Conservation (phyloP, 2,113 vertebrate species). For the Odontesthes bonariensis region DNA sequence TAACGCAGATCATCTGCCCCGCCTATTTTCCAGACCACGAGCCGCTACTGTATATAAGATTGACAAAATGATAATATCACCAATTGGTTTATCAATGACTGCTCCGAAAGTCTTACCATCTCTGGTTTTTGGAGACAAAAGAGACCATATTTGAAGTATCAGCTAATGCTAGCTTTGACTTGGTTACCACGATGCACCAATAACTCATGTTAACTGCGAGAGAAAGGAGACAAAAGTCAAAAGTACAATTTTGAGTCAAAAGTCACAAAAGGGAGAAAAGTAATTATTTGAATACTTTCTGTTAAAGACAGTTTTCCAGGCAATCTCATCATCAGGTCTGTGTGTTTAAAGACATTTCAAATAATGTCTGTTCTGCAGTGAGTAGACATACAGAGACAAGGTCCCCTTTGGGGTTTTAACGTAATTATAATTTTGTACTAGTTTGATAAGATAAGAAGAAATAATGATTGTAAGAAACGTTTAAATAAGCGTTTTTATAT, state of each 20-base stretch:
- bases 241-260: background rate
- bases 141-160: too few species aligned
- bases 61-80: too few species aligned
- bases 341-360: conserved; percentile 47
- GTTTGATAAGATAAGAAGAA: conserved; percentile 67
- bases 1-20: too few species aligned
- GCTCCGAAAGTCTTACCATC: too few species aligned
- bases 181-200: background rate
- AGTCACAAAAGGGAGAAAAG: background rate
- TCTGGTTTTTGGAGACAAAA: too few species aligned
- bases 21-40: too few species aligned
- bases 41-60: too few species aligned
- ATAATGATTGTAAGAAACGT: conserved; percentile 56
- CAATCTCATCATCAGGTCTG: conserved; percentile 1
- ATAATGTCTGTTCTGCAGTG: conserved; percentile 33
- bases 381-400: conserved; percentile 42
- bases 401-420: conserved; percentile 50
- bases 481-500: conserved; percentile 48
- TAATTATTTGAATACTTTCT: background rate
- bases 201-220: background rate
- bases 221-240: background rate
- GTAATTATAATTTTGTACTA: conserved; percentile 69
- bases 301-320: background rate
- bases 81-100: too few species aligned
- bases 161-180: too few species aligned